Evolutionary conservation across 2,888 invertebrate genomes (phyloP).

Genomic region (Chirona hameri): DNA sequence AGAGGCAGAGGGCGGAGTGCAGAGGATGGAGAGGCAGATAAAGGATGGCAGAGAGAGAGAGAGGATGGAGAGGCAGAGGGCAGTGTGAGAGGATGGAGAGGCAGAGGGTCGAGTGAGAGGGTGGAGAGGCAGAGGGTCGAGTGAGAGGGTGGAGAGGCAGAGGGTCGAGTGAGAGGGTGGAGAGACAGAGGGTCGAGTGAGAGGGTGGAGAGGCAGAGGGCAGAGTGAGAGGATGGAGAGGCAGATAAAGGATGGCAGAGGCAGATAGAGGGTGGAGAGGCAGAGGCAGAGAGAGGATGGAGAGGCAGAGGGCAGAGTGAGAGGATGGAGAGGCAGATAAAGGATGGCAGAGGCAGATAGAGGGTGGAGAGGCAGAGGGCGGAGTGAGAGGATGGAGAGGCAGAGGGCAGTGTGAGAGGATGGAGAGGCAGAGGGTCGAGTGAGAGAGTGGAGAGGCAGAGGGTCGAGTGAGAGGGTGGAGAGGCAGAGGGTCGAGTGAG

Average conservation of each 20-base stretch:
- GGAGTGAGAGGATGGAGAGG: constrained; percentile 39
- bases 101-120: constrained; percentile 39
- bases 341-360: no score
- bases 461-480: constrained; percentile 39
- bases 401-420: constrained; percentile 35
- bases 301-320: constrained; percentile 39
- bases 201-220: background rate
- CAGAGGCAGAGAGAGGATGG: constrained; percentile 42
- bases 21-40: background rate
- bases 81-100: constrained; percentile 35
- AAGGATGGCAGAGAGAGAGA: no score
- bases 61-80: background rate
- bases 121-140: constrained; percentile 33
- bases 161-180: constrained; percentile 39
- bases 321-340: background rate
- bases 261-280: background rate
- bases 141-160: constrained; percentile 34
- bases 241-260: no score
- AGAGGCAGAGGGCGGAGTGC: no score
- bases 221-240: constrained; percentile 39
- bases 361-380: background rate
- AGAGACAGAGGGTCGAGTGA: constrained; percentile 39
- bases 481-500: constrained; percentile 39
- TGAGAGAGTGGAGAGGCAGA: background rate
- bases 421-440: constrained; percentile 39